Evolutionary conservation across 2,797 vertebrate genomes (phyloP).

Genomic region (Pipistrellus nathusii): DNA sequence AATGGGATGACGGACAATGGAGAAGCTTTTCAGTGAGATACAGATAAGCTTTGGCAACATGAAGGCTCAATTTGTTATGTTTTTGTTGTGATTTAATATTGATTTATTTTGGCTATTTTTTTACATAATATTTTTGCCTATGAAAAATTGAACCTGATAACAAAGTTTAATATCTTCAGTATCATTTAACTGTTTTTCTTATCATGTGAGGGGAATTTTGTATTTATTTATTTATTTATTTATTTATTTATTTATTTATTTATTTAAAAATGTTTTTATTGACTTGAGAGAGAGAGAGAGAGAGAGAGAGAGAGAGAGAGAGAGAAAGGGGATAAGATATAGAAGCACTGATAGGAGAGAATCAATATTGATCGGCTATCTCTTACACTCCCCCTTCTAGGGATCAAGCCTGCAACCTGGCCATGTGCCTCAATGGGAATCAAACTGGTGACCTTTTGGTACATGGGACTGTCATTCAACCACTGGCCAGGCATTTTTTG

Average conservation of each 20-base stretch:
- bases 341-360: no score
- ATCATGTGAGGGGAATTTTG: neutral
- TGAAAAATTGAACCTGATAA: constrained; percentile 11
- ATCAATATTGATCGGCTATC: no score
- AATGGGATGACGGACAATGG: neutral
- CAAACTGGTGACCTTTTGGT: no score
- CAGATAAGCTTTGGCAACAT: constrained; percentile 23
- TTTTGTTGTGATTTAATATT: constrained; percentile 13
- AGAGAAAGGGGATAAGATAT: no score
- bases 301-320: no score
- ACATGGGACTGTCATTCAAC: no score
- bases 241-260: neutral
- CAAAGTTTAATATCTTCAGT: constrained; percentile 41
- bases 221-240: neutral
- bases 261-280: neutral
- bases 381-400: no score
- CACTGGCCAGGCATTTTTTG: neutral
- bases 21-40: neutral
- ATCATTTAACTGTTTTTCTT: neutral
- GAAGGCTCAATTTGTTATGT: neutral
- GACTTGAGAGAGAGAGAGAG: neutral
- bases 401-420: no score
- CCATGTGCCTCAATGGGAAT: no score
- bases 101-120: constrained; percentile 2
- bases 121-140: constrained; percentile 6